Conservation (phyloP, 2,113 vertebrate genomes). For the Parus major region DNA sequence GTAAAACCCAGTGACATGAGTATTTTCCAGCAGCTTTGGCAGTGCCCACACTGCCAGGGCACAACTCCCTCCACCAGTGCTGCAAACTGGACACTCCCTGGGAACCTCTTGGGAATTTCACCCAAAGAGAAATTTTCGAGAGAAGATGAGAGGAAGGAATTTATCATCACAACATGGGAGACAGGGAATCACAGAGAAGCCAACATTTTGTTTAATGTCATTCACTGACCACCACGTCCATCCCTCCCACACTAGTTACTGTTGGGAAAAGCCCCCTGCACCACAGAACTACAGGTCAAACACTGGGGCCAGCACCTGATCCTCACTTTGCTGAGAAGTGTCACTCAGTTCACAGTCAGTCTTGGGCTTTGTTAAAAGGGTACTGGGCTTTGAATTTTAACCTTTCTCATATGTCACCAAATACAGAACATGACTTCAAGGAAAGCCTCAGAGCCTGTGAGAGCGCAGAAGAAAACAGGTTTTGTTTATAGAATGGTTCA, state of each 20-base stretch:
- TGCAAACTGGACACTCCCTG: background rate
- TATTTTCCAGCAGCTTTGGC: background rate
- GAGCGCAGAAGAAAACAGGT: background rate
- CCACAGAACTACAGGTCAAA: background rate
- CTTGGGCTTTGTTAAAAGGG: background rate
- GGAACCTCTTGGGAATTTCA: background rate
- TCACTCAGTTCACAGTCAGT: background rate
- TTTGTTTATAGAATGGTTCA: background rate
- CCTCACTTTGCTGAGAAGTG: background rate
- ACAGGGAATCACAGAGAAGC: background rate
- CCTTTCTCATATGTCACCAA: background rate
- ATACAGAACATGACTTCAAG: background rate
- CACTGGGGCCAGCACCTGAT: background rate
- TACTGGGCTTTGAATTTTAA: background rate
- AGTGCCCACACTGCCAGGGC: background rate
- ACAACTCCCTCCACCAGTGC: background rate
- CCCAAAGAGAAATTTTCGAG: background rate
- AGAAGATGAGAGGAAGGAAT: background rate
- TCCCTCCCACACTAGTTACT: background rate
- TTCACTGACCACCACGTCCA: background rate
- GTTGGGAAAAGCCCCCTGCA: background rate
- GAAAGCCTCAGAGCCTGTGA: background rate
- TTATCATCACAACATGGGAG: background rate
- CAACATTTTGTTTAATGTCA: background rate
- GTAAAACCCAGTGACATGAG: accelerated